Evolutionary conservation across 2,888 invertebrate genomes (phyloP).

Genomic region (Troides helena): DNA sequence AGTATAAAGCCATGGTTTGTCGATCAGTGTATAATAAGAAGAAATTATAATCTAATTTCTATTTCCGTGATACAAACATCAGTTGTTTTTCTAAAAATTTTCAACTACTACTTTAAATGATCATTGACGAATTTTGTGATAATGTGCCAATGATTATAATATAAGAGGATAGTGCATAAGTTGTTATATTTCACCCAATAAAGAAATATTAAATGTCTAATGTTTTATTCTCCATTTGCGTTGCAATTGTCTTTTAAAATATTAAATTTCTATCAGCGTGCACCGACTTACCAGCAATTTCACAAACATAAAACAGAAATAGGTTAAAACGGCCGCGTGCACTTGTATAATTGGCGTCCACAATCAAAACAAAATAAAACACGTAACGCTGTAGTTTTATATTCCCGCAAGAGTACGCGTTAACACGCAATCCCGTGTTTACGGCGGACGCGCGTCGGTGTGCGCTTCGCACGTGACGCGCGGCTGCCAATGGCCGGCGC

Average conservation of each 20-base stretch:
- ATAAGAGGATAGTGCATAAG: constrained; percentile 43
- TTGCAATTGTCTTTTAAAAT: not conserved
- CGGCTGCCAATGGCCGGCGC: constrained; percentile 50
- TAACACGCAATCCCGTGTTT: constrained; percentile 49
- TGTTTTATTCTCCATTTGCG: constrained; percentile 29
- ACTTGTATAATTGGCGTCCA: constrained; percentile 48
- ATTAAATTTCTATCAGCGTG: not conserved
- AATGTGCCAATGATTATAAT: constrained; percentile 79
- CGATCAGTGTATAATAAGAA: not conserved
- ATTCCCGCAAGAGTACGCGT: constrained; percentile 57
- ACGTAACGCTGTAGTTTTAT: constrained; percentile 62
- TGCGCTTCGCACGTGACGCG: constrained; percentile 39
- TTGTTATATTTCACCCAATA: constrained; percentile 38
- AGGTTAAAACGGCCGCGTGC: constrained; percentile 36
- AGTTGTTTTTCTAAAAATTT: not conserved
- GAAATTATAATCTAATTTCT: not conserved
- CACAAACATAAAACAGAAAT: constrained; percentile 29
- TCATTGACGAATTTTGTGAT: constrained; percentile 80
- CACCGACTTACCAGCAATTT: constrained; percentile 12
- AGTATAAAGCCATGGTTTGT: constrained; percentile 1
- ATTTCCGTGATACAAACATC: not conserved
- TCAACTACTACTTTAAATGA: constrained; percentile 38
- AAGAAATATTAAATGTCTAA: constrained; percentile 39
- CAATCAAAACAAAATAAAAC: constrained; percentile 64
- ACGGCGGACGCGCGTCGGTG: constrained; percentile 38